Percentiles rank a stretch among this genome's conserved stretches.
These are phyloP conservation scores for Daphoenositta chrysoptera DNA, from an alignment of 2,113 vertebrate genomes.

Conservation along the genomic window DNA sequence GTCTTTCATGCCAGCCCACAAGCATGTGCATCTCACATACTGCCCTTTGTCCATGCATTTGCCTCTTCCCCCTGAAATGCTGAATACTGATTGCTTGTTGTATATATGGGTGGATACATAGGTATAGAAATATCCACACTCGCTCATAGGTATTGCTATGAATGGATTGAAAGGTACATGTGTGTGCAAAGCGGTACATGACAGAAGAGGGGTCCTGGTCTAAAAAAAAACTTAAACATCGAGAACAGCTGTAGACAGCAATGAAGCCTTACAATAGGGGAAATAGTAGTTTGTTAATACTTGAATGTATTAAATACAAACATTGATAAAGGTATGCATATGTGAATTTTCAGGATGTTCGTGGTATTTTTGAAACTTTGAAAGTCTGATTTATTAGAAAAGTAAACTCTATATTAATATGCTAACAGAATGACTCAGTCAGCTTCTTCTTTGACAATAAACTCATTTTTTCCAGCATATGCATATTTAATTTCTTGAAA, in stretches of 20 bases:
- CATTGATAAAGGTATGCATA: background rate
- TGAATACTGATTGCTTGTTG: background rate
- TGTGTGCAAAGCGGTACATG: background rate
- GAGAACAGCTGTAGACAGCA: background rate
- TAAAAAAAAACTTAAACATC: background rate
- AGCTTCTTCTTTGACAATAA: background rate
- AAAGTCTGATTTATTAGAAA: background rate
- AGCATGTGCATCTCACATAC: accelerated
- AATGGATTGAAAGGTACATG: background rate
- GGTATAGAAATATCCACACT: background rate
- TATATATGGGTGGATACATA: background rate
- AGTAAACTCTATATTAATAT: background rate
- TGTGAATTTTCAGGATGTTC: background rate
- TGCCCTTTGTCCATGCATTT: background rate
- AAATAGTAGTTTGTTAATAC: background rate
- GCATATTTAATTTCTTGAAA: background rate
- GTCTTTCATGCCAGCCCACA: background rate
- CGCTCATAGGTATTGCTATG: background rate
- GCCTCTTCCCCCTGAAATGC: background rate
- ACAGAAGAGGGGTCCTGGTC: background rate
- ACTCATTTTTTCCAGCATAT: background rate
- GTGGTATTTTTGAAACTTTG: background rate
- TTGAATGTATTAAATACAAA: background rate
- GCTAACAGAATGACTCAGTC: background rate
- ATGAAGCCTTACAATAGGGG: background rate